Evolutionary conservation across 2,113 vertebrate genomes (phyloP).

Genomic region (Elachura formosa): DNA sequence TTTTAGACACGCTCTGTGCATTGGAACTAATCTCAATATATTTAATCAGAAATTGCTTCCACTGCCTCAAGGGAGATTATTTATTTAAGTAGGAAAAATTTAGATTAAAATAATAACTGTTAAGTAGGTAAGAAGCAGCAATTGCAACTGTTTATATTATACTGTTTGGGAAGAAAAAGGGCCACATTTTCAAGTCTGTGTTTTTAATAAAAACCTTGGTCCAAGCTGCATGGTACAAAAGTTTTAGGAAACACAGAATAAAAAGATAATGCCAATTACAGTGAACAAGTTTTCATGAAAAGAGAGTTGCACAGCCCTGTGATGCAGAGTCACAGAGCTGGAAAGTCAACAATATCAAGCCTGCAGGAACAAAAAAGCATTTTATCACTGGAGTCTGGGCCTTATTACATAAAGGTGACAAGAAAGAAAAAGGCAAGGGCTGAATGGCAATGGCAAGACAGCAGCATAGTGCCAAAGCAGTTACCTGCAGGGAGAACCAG

Average conservation of each 20-base stretch:
- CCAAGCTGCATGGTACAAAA: background rate
- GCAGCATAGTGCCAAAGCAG: background rate
- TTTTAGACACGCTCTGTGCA: background rate
- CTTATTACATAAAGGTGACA: background rate
- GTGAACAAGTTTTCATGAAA: background rate
- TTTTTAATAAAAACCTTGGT: background rate
- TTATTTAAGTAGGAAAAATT: background rate
- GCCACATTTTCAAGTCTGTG: background rate
- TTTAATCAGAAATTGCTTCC: background rate
- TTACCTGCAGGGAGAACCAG: background rate
- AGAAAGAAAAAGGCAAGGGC: background rate
- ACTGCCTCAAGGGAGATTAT: background rate
- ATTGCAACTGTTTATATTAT: background rate
- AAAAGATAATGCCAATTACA: background rate
- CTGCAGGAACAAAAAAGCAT: background rate
- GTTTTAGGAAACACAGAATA: background rate
- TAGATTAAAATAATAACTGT: background rate
- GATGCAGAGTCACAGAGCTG: background rate
- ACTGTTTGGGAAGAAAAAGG: background rate
- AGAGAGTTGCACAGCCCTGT: background rate
- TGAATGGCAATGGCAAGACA: background rate
- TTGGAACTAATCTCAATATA: background rate
- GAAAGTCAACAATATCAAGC: background rate
- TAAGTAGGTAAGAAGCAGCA: background rate
- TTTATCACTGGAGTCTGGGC: background rate